phyloP scores from a whole-genome alignment of 2,888 invertebrate genomes.

The Mesorhabditis spiculigera region DNA sequence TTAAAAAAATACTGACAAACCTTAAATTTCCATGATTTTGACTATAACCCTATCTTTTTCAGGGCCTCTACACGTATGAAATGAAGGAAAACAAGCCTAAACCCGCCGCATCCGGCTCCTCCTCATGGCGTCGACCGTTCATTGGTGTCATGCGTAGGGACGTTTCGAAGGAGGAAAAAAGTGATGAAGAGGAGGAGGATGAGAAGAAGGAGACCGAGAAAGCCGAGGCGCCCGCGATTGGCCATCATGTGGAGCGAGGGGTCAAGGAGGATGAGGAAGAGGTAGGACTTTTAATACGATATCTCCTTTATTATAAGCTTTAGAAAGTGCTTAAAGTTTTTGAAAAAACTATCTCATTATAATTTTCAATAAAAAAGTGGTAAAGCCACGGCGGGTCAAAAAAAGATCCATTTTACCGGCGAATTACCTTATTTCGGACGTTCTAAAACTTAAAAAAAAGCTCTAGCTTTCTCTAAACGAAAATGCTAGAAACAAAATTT shows the following conservation, averaged over 20 bases:
- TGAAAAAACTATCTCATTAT: too few species aligned
- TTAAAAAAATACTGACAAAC: too few species aligned
- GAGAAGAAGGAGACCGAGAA: background rate
- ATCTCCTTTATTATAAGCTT: background rate
- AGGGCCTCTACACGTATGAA: constrained; percentile 6
- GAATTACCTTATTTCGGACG: background rate
- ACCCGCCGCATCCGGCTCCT: background rate
- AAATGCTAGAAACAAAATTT: background rate
- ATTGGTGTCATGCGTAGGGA: background rate
- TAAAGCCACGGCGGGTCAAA: too few species aligned
- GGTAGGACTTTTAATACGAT: background rate
- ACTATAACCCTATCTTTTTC: background rate
- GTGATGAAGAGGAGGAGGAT: background rate
- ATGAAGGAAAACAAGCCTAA: constrained; percentile 4
- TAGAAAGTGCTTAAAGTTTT: too few species aligned
- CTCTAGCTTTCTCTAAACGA: background rate
- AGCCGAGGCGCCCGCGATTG: background rate
- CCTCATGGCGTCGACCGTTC: background rate
- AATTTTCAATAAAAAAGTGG: too few species aligned
- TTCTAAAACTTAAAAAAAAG: background rate
- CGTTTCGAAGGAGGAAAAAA: background rate
- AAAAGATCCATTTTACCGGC: too few species aligned
- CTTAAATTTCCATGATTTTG: background rate
- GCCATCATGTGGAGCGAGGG: background rate
- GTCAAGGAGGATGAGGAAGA: background rate